Percentiles rank a stretch among this genome's conserved stretches.
Evolutionary conservation across 1,140 invertebrate genomes (phyloP).

Genomic region (Anadara kagoshimensis): DNA sequence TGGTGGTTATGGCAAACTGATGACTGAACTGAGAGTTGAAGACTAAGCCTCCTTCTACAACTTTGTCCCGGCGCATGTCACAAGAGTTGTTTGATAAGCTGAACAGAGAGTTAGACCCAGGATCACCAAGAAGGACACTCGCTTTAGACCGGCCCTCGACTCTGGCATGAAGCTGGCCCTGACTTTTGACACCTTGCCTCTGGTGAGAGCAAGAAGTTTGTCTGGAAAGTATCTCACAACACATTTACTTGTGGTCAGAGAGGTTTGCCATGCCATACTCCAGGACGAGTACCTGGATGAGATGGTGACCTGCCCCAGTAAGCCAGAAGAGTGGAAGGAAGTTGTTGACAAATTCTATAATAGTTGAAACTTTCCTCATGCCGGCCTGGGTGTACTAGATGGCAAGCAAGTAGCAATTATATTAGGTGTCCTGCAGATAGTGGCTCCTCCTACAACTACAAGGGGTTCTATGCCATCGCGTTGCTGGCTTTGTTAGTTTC

Average conservation of each 20-base stretch:
- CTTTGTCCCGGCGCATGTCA: slow-evolving; percentile 9
- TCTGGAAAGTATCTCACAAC: no score
- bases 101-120: slow-evolving; percentile 18
- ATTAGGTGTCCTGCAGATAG: no score
- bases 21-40: slow-evolving; percentile 2
- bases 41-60: slow-evolving; percentile 8
- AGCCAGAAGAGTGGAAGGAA: slow-evolving; percentile 4
- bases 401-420: no score
- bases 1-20: slow-evolving; percentile 6
- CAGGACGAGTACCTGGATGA: no score
- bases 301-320: slow-evolving; percentile 2
- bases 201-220: no score
- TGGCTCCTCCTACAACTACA: no score
- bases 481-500: no score
- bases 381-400: no score
- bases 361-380: no score
- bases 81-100: slow-evolving; percentile 12
- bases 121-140: slow-evolving; percentile 23
- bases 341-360: not conserved
- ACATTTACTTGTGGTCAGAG: no score
- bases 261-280: not conserved
- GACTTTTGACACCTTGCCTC: not conserved
- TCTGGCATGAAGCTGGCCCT: slow-evolving; percentile 16
- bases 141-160: slow-evolving; percentile 19
- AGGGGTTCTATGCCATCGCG: no score